These are phyloP conservation scores for Cylindroiulus punctatus DNA, from an alignment of 2,888 invertebrate genomes.

Conservation along the genomic window DNA sequence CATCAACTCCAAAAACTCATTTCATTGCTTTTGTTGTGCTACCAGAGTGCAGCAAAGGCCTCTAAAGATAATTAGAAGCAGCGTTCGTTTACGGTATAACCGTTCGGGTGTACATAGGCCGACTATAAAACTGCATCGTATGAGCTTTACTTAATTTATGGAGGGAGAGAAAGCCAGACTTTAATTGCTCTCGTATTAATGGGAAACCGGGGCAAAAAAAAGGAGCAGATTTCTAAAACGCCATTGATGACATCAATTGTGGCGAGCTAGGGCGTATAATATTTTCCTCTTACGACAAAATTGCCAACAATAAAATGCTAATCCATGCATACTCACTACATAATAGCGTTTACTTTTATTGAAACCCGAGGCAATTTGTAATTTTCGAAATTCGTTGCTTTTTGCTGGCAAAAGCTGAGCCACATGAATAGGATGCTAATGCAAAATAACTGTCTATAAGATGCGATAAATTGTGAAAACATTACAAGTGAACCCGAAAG, in stretches of 20 bases:
- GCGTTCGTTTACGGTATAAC: background rate
- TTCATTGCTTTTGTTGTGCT: constrained; percentile 19
- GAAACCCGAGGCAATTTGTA: constrained; percentile 33
- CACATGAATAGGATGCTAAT: constrained; percentile 1
- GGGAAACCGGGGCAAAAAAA: background rate
- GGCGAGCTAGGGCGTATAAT: background rate
- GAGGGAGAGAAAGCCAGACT: constrained; percentile 23
- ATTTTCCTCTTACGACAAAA: constrained; percentile 31
- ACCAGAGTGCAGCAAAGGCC: background rate
- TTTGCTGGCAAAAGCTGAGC: constrained; percentile 8
- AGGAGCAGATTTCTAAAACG: background rate
- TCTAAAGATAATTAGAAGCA: constrained; percentile 36
- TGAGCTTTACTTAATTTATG: constrained; percentile 30
- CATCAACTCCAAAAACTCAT: constrained; percentile 33
- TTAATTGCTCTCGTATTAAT: constrained; percentile 24
- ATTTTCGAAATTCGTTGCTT: background rate
- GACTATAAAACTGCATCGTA: constrained; percentile 9
- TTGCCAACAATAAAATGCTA: constrained; percentile 25
- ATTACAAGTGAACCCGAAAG: background rate
- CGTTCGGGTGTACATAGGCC: background rate
- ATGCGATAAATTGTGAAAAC: background rate
- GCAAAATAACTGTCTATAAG: constrained; percentile 11
- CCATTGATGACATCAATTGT: constrained; percentile 18
- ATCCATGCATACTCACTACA: background rate
- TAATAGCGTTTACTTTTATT: constrained; percentile 24